Conservation (phyloP, 2,888 invertebrate species). For the Sphaerophoria rueppellii region DNA sequence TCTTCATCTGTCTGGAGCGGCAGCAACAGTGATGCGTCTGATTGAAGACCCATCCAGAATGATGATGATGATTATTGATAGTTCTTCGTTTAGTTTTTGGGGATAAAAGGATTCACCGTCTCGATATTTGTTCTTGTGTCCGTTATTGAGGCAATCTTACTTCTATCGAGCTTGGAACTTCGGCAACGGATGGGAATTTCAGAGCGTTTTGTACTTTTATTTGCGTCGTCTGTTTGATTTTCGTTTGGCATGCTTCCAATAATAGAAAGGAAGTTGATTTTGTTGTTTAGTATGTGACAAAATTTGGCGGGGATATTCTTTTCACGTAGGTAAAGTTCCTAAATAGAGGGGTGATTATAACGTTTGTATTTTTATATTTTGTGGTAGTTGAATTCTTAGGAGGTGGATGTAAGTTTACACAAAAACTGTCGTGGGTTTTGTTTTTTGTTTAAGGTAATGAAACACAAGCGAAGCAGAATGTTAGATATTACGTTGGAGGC, state of each 20-base stretch:
- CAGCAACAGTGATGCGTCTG: constrained; percentile 38
- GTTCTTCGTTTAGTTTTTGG: constrained; percentile 44
- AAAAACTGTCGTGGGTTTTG: constrained; percentile 24
- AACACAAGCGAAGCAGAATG: constrained; percentile 12
- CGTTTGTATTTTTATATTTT: constrained; percentile 11
- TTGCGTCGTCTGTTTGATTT: constrained; percentile 43
- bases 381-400: constrained; percentile 25
- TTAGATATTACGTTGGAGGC: background rate
- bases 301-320: background rate
- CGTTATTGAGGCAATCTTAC: constrained; percentile 21
- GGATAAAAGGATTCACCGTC: constrained; percentile 13
- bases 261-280: constrained; percentile 5
- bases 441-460: background rate
- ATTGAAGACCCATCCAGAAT: constrained; percentile 62
- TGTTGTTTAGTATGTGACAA: constrained; percentile 37
- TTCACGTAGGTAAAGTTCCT: constrained; percentile 53
- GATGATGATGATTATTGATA: constrained; percentile 20
- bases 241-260: constrained; percentile 50
- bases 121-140: no score
- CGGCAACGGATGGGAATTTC: constrained; percentile 24
- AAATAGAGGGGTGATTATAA: constrained; percentile 24
- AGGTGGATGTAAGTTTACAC: constrained; percentile 33
- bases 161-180: background rate
- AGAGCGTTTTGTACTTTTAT: constrained; percentile 33
- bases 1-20: constrained; percentile 52